Evolutionary conservation across 1,140 invertebrate genomes (phyloP), one percentile per base, ranked within the genome.

Genomic region (Pseudoatta argentina): DNA sequence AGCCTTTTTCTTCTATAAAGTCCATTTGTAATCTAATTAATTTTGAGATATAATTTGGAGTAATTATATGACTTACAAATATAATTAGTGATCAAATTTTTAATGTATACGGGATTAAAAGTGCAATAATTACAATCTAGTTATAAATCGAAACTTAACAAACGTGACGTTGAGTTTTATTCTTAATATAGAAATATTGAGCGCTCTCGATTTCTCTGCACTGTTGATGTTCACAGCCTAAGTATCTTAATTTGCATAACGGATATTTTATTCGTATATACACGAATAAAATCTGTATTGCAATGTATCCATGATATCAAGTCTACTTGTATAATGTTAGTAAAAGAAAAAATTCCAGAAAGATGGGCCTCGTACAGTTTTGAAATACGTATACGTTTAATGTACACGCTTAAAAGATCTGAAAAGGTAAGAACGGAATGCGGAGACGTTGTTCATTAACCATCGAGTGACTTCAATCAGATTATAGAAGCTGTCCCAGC

Each of bases 381-480:
- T 72, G 79, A 76, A 85, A 79, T 63, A 44, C 73, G 64, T 66
- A 67, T 86, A 86, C 53, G 30, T 85, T 78, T 89, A 88, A 86
- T 86, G 88, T n/a, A 87, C 86, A 87, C 89, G 90, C 86, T 86
- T 88, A 85, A 79, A 86, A 79, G 86, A 63, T 27, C 55, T 57
- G 69, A 24, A 73, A 86, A 92, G 88, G 88, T 88, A 91, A 91
- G 92, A 91, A 92, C 73, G 88, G 88, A 91, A 93, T 92, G 92
- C 79, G 63, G 86, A 77, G 88, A 90, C 85, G 87, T 89, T 88
- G 88, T 92, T 94, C 92, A 93, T 94, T 94, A 94, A 89, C 89
- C 86, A 90, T 89, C 86, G 85, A 89, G 88, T 75, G 71, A 88
- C 87, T 92, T 92, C 89, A 91, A 94, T 93, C 92, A 91, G 91